Evolutionary conservation across 2,797 vertebrate species (phyloP).

Genomic region (Manis javanica): DNA sequence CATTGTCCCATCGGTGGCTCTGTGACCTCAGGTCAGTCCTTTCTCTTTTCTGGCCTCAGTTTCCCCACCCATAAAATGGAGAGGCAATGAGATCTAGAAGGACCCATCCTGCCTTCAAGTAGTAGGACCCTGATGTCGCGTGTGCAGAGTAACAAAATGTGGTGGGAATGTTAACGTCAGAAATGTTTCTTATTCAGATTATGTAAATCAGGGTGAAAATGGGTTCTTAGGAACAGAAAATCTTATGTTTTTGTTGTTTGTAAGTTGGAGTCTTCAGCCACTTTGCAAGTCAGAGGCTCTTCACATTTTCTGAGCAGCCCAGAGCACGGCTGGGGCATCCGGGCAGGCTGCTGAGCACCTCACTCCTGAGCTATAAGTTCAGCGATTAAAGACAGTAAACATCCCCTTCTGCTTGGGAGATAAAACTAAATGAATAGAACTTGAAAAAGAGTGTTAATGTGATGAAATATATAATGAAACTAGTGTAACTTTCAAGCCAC

Average conservation of each 20-base stretch:
- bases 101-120: neutral
- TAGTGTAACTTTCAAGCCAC: conserved; percentile 43
- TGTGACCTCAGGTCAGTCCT: neutral
- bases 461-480: conserved; percentile 49
- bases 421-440: conserved; percentile 37
- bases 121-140: rapidly evolving
- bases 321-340: rapidly evolving
- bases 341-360: neutral
- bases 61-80: neutral
- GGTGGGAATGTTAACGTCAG: neutral
- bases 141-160: too few species aligned
- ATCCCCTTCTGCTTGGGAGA: neutral
- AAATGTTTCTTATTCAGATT: neutral
- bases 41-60: neutral
- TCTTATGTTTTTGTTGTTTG: neutral
- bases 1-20: too few species aligned
- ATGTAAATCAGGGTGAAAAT: neutral
- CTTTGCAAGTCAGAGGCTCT: neutral
- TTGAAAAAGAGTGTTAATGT: conserved; percentile 24
- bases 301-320: neutral
- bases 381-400: conserved; percentile 22
- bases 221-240: neutral
- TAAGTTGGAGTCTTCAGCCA: neutral
- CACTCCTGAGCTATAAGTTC: neutral
- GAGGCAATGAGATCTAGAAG: neutral